Evolutionary conservation across 2,113 vertebrate species (phyloP), one percentile per base, ranked within the genome.

Genomic region (Laticauda colubrina): DNA sequence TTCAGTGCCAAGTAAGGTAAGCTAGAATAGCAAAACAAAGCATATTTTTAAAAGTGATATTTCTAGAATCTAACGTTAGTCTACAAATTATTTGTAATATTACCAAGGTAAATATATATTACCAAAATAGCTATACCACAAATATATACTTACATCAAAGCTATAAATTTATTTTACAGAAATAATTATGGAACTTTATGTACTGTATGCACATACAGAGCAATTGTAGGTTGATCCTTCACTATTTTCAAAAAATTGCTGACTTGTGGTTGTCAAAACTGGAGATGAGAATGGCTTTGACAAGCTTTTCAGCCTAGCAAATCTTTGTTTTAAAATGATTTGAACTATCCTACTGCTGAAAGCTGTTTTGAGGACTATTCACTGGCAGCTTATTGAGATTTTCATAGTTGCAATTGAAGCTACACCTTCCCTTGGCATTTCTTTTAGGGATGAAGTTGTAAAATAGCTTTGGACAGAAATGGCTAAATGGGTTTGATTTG

Each of bases 1-100:
- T 34, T 54, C 96, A 51, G 0, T 85, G 81, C 93, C 96, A 90
- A 97, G 96, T 94, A 98, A 98, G 96, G 98, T 98, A 94, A 97
- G 96, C 64, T 1, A n/a, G 1, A 64, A 0, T 54, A 26, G 14
- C 0, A 85, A 39, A 91, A 92, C 20, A 59, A 53, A 69, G 0
- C 14, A 0, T 89, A 75, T 43, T 18, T 81, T 81, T 81, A 81
- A 81, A 39, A 43, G 34, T 81, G 75, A 88, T 0, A 0, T 91
- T 20, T 87, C 86, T 53, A 51, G 48, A 51, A 29, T 87, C 86
- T 87, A 69, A n/a, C n/a, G 23, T n/a, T 45, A 87, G 26, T 87
- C n/a, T 81, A 85, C 39, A 64, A 26, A 26, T 43, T 45, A 8
- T 88, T 64, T 64, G 45, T 86, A n/a, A 57, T 20, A 53, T 51